Evolutionary conservation across 2,113 vertebrate species (phyloP).

Genomic region (Corydoras maculifer): DNA sequence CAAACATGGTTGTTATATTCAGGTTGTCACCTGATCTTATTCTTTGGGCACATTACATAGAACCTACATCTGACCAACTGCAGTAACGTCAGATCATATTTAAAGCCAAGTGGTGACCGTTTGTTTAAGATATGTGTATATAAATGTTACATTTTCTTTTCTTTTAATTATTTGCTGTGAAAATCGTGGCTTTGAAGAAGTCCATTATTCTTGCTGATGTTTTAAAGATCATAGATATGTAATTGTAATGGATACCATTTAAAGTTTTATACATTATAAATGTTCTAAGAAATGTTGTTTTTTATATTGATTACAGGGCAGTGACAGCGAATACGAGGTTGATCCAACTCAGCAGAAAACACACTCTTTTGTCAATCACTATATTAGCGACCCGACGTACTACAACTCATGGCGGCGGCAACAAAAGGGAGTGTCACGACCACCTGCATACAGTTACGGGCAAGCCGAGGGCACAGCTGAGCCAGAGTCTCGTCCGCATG

Average conservation of each 20-base stretch:
- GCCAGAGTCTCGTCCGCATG: conserved; percentile 68
- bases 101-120: no score
- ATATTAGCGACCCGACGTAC: conserved; percentile 98
- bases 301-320: conserved; percentile 68
- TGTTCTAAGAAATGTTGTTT: neutral
- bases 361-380: conserved; percentile 98
- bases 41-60: no score
- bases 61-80: no score
- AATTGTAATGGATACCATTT: neutral
- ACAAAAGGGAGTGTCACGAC: conserved; percentile 90
- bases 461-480: conserved; percentile 82
- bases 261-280: neutral
- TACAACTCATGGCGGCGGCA: conserved; percentile 96
- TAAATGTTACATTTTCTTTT: no score
- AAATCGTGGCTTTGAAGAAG: neutral
- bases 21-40: no score
- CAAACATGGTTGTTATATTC: no score
- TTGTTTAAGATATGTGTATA: no score
- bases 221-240: neutral
- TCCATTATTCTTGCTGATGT: neutral
- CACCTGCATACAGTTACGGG: conserved; percentile 84
- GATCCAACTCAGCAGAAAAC: conserved; percentile 85
- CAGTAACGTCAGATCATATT: no score
- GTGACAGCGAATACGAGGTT: conserved; percentile 93
- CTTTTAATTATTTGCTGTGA: no score